Conservation (phyloP, 2,113 vertebrate genomes). For the Gavia stellata region DNA sequence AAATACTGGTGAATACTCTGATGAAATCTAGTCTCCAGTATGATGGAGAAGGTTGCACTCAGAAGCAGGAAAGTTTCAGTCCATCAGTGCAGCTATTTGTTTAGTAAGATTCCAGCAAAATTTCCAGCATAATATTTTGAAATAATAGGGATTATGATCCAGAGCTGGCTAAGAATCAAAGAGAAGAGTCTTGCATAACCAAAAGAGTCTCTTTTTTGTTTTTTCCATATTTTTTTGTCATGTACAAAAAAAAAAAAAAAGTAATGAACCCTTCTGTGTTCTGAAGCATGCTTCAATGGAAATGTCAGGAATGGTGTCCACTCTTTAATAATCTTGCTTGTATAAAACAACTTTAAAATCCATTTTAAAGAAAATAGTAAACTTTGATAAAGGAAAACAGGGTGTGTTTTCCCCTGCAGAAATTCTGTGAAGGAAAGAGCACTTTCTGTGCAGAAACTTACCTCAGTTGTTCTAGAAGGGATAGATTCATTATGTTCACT, state of each 20-base stretch:
- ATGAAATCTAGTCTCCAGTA: not conserved
- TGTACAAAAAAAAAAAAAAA: not conserved
- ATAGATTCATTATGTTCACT: not conserved
- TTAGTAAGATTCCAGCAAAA: not conserved
- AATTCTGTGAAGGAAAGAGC: not conserved
- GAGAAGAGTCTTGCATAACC: not conserved
- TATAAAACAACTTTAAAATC: not conserved
- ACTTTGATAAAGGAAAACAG: not conserved
- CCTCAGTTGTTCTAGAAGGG: not conserved
- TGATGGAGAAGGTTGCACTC: not conserved
- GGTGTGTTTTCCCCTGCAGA: not conserved
- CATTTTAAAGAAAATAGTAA: not conserved
- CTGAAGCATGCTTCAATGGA: not conserved
- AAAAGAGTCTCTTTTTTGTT: not conserved
- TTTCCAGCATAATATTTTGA: constrained; percentile 30
- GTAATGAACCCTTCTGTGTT: not conserved
- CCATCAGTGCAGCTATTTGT: not conserved
- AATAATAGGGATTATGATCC: constrained; percentile 7
- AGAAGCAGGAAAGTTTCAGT: not conserved
- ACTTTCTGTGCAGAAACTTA: not conserved
- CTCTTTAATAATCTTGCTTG: not conserved
- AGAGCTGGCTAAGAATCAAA: not conserved
- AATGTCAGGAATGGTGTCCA: not conserved
- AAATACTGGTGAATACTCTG: not conserved
- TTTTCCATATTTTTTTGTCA: not conserved